phyloP scores from a whole-genome alignment of 2,113 vertebrate genomes.

The Odobenus rosmarus region DNA sequence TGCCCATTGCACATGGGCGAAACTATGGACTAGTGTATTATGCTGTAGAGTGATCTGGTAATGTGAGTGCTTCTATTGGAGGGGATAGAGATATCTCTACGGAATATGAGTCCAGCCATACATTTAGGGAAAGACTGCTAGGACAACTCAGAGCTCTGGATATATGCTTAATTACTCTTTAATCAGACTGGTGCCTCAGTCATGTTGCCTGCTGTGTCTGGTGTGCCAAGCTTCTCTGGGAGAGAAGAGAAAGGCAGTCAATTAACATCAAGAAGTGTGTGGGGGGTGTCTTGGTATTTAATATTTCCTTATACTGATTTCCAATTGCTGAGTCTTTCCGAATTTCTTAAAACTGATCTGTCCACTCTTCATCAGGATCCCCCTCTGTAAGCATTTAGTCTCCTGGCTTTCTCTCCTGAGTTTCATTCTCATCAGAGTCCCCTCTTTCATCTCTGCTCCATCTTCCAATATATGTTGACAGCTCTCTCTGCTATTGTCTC shows the following conservation, averaged over 20 bases:
- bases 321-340: background rate
- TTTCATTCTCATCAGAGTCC: background rate
- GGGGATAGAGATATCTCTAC: background rate
- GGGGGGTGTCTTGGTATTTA: background rate
- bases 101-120: too few species aligned
- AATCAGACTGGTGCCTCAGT: background rate
- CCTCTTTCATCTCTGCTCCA: background rate
- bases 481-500: background rate
- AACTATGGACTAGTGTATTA: background rate
- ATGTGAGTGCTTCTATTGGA: background rate
- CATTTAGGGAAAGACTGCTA: background rate
- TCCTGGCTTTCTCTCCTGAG: background rate
- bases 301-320: background rate
- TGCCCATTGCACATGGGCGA: fast-evolving
- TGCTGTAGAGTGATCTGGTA: background rate
- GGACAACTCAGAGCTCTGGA: background rate
- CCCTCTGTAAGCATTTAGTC: background rate
- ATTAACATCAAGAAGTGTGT: background rate
- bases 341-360: background rate
- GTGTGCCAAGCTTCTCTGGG: background rate
- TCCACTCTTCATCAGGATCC: background rate
- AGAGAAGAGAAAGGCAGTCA: background rate
- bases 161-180: background rate
- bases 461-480: background rate
- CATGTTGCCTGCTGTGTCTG: background rate